Conservation (phyloP, 2,888 invertebrate genomes). For the Minunthozetes semirufus region DNA sequence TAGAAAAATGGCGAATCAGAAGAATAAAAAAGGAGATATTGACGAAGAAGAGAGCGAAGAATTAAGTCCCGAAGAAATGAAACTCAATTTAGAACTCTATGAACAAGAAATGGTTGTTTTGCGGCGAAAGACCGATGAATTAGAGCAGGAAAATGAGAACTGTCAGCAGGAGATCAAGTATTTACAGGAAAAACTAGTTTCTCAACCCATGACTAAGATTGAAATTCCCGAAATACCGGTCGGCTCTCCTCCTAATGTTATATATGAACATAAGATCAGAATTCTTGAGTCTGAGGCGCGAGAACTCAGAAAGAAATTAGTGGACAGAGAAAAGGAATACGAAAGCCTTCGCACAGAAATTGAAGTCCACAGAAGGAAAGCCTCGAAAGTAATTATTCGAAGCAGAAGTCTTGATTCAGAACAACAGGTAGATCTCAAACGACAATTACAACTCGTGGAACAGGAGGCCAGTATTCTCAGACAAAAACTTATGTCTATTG, state of each 20-base stretch:
- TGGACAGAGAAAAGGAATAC: conserved; percentile 69
- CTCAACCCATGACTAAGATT: conserved; percentile 41
- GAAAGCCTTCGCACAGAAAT: conserved; percentile 68
- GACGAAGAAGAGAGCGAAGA: conserved; percentile 62
- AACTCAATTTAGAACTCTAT: conserved; percentile 75
- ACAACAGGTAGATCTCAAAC: conserved; percentile 58
- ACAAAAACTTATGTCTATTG: conserved; percentile 55
- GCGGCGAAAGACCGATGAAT: conserved; percentile 71
- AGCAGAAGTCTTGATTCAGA: conserved; percentile 49
- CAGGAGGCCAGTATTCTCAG: conserved; percentile 65
- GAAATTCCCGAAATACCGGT: conserved; percentile 38
- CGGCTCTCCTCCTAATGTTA: conserved; percentile 48
- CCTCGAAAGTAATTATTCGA: conserved; percentile 45
- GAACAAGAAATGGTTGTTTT: conserved; percentile 77
- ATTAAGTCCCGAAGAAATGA: conserved; percentile 63
- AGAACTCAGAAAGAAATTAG: conserved; percentile 65
- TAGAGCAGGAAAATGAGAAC: conserved; percentile 68
- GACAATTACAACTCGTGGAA: conserved; percentile 68
- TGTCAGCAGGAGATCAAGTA: conserved; percentile 65
- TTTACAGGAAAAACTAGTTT: conserved; percentile 62
- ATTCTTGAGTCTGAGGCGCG: conserved; percentile 60
- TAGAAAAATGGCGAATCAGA: conserved; percentile 73
- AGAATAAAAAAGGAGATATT: conserved; percentile 53
- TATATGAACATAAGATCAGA: conserved; percentile 60
- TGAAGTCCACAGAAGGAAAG: conserved; percentile 50